Percentiles rank a stretch among this genome's conserved stretches.
phyloP scores from a whole-genome alignment of 2,888 invertebrate genomes.

The Helobdella robusta region DNA sequence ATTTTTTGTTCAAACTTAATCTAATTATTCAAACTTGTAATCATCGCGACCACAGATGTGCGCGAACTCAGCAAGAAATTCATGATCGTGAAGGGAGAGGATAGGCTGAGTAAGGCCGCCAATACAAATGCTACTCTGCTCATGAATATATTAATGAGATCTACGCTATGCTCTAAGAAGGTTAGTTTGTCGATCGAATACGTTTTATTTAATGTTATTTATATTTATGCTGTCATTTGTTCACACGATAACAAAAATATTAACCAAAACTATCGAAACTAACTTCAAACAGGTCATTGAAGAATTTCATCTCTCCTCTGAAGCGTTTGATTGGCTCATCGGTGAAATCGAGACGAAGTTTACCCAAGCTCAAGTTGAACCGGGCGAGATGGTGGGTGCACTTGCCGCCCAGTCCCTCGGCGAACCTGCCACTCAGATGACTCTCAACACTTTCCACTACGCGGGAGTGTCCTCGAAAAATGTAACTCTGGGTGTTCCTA shows the following conservation, averaged over 20 bases:
- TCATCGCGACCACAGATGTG: conserved; percentile 59
- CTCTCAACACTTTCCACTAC: conserved; percentile 97
- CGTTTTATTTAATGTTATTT: no score
- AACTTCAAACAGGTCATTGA: no score
- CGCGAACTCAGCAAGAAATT: conserved; percentile 71
- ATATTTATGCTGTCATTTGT: no score
- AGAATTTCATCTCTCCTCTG: conserved; percentile 80
- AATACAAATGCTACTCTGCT: conserved; percentile 94
- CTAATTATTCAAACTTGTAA: neutral
- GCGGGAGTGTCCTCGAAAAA: conserved; percentile 99
- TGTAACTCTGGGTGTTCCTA: conserved; percentile 97
- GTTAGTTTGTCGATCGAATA: no score
- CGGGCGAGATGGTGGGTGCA: conserved; percentile 99
- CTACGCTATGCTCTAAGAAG: conserved; percentile 86
- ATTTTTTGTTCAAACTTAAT: neutral
- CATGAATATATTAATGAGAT: conserved; percentile 78
- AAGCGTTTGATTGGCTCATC: conserved; percentile 98
- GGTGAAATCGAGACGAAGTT: conserved; percentile 98
- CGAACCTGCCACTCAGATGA: conserved; percentile 89
- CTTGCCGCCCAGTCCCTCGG: conserved; percentile 96
- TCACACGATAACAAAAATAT: no score
- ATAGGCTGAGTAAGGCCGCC: conserved; percentile 86
- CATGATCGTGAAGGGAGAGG: conserved; percentile 61
- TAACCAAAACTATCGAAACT: no score
- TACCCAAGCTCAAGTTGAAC: conserved; percentile 83